These are phyloP conservation scores for Takifugu bimaculatus DNA, from an alignment of 2,113 vertebrate genomes.

Conservation along the genomic window DNA sequence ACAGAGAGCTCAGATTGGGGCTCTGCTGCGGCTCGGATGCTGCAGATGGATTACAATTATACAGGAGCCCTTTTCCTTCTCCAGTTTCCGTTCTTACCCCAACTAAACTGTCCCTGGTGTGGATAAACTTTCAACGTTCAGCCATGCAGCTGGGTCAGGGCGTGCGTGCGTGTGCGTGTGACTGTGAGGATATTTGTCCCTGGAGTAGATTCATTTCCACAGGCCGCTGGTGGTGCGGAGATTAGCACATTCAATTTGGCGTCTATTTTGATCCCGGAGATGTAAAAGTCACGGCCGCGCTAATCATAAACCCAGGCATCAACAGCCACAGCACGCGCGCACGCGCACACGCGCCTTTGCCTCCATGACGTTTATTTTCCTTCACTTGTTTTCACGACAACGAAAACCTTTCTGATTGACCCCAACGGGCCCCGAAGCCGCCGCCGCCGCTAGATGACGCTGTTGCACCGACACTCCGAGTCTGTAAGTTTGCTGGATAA, in stretches of 20 bases:
- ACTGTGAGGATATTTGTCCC: conserved; percentile 41
- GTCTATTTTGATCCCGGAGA: conserved; percentile 48
- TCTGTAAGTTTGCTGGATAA: neutral
- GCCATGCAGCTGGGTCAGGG: conserved; percentile 39
- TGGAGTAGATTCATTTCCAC: conserved; percentile 56
- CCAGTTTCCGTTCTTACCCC: conserved; percentile 16
- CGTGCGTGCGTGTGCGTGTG: conserved; percentile 8
- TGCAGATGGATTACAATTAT: conserved; percentile 32
- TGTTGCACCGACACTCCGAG: conserved; percentile 53
- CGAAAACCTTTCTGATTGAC: too few species aligned
- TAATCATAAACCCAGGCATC: conserved; percentile 20
- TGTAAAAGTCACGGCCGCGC: conserved; percentile 32
- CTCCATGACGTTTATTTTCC: too few species aligned
- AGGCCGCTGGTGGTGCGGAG: conserved; percentile 39
- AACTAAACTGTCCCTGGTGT: conserved; percentile 52
- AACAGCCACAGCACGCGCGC: conserved; percentile 10
- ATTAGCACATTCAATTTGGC: conserved; percentile 48
- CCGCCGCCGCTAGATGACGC: conserved; percentile 67
- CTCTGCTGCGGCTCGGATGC: conserved; percentile 4
- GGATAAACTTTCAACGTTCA: conserved; percentile 56
- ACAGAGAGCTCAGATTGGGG: conserved; percentile 17
- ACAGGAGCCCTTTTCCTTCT: conserved; percentile 30
- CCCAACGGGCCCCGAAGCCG: neutral
- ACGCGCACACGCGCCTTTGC: too few species aligned
- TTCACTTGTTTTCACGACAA: too few species aligned